Conservation (phyloP, 1,140 invertebrate genomes). For the Drosophila pseudoobscura region DNA sequence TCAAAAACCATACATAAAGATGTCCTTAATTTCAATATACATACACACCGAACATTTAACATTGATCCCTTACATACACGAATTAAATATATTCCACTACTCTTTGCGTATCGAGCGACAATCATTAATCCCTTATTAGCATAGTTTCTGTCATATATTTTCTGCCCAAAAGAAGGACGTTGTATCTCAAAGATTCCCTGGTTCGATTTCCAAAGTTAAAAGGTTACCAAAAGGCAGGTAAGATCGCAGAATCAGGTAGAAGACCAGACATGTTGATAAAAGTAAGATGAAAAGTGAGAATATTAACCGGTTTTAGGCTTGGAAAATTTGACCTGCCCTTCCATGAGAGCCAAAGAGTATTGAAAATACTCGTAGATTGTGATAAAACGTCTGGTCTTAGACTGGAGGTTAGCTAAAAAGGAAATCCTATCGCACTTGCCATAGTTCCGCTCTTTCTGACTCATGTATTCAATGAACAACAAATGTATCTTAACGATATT, state of each 20-base stretch:
- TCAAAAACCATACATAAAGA: too few relatives aligned
- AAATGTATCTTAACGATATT: constrained; percentile 56
- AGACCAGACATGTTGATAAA: background rate
- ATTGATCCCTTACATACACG: too few relatives aligned
- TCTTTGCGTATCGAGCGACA: too few relatives aligned
- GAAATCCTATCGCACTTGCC: constrained; percentile 1
- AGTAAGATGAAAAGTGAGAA: too few relatives aligned
- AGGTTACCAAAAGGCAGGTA: constrained; percentile 8
- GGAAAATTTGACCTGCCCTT: background rate
- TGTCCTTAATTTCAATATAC: too few relatives aligned
- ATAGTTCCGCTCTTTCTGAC: constrained; percentile 60
- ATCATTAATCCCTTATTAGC: background rate
- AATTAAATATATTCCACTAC: too few relatives aligned
- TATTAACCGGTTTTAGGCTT: background rate
- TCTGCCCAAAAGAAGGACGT: background rate
- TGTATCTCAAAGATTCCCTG: too few relatives aligned
- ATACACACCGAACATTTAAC: too few relatives aligned
- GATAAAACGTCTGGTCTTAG: background rate
- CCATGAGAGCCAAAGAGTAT: too few relatives aligned
- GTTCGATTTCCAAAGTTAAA: too few relatives aligned
- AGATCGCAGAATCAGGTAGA: background rate
- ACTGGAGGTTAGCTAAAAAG: background rate
- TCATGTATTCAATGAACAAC: constrained; percentile 52
- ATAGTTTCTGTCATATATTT: constrained; percentile 9
- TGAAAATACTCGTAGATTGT: background rate